Percentiles rank a stretch among this genome's conserved stretches.
Conservation (phyloP, 1,140 invertebrate species). For the Trachymyrmex septentrionalis region DNA sequence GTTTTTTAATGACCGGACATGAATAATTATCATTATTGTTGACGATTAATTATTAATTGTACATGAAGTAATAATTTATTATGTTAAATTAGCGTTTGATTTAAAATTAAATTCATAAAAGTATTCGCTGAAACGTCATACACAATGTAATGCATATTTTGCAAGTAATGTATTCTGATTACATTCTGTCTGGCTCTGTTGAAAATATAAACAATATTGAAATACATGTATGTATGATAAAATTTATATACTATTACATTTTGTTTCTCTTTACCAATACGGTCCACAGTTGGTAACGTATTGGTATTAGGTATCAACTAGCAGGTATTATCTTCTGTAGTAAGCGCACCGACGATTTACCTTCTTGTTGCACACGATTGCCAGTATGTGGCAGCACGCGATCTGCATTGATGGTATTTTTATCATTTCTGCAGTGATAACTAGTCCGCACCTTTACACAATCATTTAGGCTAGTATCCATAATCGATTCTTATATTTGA, state of each 20-base stretch:
- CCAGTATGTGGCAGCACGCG: conserved; percentile 53
- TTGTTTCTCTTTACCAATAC: not conserved
- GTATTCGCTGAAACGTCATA: not conserved
- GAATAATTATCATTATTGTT: not conserved
- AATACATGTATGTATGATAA: not conserved
- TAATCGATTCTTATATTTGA: no score
- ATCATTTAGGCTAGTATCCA: not conserved
- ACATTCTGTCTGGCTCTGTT: not conserved
- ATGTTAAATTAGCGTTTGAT: not conserved
- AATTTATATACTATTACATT: not conserved
- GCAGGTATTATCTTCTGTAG: conserved; percentile 33
- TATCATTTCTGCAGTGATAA: not conserved
- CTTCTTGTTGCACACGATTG: conserved; percentile 31
- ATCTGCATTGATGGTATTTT: conserved; percentile 22
- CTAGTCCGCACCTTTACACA: not conserved
- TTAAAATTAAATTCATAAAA: not conserved
- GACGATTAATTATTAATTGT: not conserved
- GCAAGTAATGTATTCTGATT: not conserved
- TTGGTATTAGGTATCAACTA: not conserved
- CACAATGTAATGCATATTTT: not conserved
- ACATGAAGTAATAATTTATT: not conserved
- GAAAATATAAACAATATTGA: not conserved
- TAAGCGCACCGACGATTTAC: not conserved
- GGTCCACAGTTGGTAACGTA: conserved; percentile 46
- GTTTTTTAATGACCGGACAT: not conserved